Conservation (phyloP, 2,113 vertebrate genomes). For the Tyrannus savana region DNA sequence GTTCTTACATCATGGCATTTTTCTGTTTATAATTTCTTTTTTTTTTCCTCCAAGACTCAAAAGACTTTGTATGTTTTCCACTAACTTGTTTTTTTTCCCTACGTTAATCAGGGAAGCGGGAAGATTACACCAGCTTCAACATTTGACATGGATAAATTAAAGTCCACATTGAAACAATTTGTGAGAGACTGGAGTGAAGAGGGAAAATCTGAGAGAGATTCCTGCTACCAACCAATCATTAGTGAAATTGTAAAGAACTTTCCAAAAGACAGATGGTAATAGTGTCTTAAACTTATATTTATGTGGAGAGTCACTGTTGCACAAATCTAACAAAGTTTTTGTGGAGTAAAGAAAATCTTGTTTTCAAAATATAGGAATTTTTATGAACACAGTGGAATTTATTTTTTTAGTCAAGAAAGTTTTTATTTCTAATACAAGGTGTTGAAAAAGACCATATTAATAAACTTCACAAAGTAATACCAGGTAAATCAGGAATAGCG, state of each 20-base stretch:
- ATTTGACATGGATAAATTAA: constrained; percentile 99
- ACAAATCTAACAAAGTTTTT: neutral
- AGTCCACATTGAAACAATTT: constrained; percentile 98
- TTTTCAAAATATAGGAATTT: neutral
- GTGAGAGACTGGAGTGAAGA: constrained; percentile 97
- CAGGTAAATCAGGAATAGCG: neutral
- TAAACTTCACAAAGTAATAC: neutral
- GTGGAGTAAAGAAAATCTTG: neutral
- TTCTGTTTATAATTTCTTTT: neutral
- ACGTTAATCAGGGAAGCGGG: constrained; percentile 73
- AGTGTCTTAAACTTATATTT: constrained; percentile 43
- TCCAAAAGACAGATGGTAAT: constrained; percentile 90
- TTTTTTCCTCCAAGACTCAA: neutral
- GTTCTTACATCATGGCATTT: neutral
- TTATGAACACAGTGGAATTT: neutral
- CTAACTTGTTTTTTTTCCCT: constrained; percentile 9
- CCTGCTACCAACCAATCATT: constrained; percentile 95
- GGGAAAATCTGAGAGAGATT: constrained; percentile 90
- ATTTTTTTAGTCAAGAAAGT: neutral
- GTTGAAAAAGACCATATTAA: neutral
- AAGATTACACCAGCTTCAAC: constrained; percentile 90
- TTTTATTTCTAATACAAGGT: neutral
- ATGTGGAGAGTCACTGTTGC: neutral
- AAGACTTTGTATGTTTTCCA: neutral
- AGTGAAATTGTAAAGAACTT: constrained; percentile 92